Evolutionary conservation across 2,888 invertebrate species (phyloP).

Genomic region (Anoplius nigerrimus): DNA sequence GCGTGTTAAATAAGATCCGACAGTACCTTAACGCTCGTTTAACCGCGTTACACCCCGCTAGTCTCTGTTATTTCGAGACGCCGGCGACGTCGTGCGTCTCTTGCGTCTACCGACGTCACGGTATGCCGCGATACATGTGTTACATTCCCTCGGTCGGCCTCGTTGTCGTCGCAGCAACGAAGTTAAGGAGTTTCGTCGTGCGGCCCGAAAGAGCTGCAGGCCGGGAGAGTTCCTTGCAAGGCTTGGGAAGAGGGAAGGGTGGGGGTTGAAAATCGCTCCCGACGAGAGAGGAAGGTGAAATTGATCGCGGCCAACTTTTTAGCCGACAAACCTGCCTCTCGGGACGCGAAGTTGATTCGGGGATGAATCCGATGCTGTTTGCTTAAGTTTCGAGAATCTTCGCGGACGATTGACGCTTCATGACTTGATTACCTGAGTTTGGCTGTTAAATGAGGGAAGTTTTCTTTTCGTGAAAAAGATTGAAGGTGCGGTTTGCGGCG

Average conservation of each 20-base stretch:
- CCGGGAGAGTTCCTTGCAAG: too few species aligned
- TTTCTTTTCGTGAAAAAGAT: too few species aligned
- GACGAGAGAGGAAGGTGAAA: constrained; percentile 29
- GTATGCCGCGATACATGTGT: neutral
- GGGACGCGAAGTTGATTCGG: constrained; percentile 34
- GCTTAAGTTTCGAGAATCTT: constrained; percentile 24
- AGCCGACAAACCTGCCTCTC: constrained; percentile 28
- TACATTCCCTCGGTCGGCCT: neutral
- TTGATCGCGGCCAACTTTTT: constrained; percentile 48
- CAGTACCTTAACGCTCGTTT: constrained; percentile 24
- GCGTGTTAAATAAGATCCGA: constrained; percentile 27
- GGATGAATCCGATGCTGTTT: constrained; percentile 27
- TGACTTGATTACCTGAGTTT: constrained; percentile 35
- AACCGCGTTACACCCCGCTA: constrained; percentile 12
- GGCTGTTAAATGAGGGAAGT: too few species aligned
- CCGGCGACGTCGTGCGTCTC: neutral
- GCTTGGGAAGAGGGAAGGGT: neutral
- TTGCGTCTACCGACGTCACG: neutral
- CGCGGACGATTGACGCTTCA: constrained; percentile 25
- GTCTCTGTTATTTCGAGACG: neutral
- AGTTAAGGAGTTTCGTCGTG: constrained; percentile 9
- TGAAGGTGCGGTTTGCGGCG: too few species aligned
- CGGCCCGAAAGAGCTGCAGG: too few species aligned
- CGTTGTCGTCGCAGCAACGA: neutral
- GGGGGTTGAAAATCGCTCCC: constrained; percentile 8